Percentiles rank a stretch among this genome's conserved stretches.
phyloP scores from a whole-genome alignment of 2,113 vertebrate genomes.

The Panthera leo region DNA sequence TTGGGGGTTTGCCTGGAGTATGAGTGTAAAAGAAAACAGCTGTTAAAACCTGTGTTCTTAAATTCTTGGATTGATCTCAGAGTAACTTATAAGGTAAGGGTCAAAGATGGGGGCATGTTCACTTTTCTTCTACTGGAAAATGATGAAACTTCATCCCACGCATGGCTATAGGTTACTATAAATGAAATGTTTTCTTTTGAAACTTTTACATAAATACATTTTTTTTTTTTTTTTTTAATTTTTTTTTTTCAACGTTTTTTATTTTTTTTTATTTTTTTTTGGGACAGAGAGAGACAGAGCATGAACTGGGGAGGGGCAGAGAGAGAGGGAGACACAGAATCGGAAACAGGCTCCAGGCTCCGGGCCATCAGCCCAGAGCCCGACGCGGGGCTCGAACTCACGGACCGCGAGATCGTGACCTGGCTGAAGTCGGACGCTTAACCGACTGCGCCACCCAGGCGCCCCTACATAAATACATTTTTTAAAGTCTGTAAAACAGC shows the following conservation, averaged over 20 bases:
- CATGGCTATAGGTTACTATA: not conserved
- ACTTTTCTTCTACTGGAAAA: conserved; percentile 42
- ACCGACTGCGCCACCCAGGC: too few species aligned
- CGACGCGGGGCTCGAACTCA: too few species aligned
- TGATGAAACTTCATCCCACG: not conserved
- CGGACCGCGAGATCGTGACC: too few species aligned
- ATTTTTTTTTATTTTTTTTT: too few species aligned
- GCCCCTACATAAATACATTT: not conserved
- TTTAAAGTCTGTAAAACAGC: not conserved
- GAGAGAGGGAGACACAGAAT: too few species aligned
- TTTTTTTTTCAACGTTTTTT: too few species aligned
- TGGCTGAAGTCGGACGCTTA: too few species aligned
- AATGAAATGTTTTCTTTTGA: conserved; percentile 28
- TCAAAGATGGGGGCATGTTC: not conserved
- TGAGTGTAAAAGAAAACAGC: conserved; percentile 96
- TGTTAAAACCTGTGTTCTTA: conserved; percentile 90
- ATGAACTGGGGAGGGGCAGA: too few species aligned
- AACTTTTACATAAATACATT: not conserved
- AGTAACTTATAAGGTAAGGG: conserved; percentile 92
- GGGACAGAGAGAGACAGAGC: too few species aligned
- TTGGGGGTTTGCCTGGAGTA: conserved; percentile 95
- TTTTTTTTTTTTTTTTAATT: too few species aligned
- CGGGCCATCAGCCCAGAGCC: too few species aligned
- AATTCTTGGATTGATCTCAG: conserved; percentile 97
- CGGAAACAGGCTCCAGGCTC: too few species aligned